Base-by-base conservation (phyloP, 2,797 vertebrate species). In the Galaxias olidus region DNA sequence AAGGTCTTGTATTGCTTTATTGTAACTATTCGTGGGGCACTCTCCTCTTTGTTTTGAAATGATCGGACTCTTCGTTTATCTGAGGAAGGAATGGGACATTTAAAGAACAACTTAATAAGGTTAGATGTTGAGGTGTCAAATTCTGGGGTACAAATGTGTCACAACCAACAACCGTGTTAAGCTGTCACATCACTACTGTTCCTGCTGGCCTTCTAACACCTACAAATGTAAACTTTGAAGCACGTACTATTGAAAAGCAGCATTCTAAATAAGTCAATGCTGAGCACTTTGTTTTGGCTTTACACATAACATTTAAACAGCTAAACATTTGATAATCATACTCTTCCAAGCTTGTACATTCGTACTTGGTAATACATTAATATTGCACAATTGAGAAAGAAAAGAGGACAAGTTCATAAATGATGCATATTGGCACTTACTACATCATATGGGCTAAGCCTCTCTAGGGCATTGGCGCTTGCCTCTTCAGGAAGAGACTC, bases 371-470 rank as follows among this genome's bases (percentile, higher is more conserved):
- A 4, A 41, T n/a, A 9, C 9, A 8, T 12, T 88, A 89, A 88
- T 88, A 89, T 87, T 86, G 82, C 82, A 87, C 84, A 89, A 87
- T 86, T 84, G 84, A 82, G 30, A 30, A 6, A 30, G 30, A 30
- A 30, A 30, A 89, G 87, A 70, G 86, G 83, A 87, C 85, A 78
- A 82, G 69, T 76, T 81, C 57, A 89, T 91, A 79, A 88, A 90
- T 90, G 83, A 87, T 88, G 82, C 76, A 88, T 87, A 75, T 74
- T 75, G 80, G 82, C 85, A 90, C 90, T 86, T 90, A 91, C 90
- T 73, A 83, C 77, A 79, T 83, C 82, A 84, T 88, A 88, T 79
- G 86, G 84, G 77, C 83, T 76, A 76, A 79, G 73, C 73, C 85
- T 89, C 84, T 90, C 87, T 63, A 83, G 85, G 84, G 83, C 77